These are phyloP conservation scores for Lophotriccus pileatus DNA, from an alignment of 2,797 vertebrate genomes.

Conservation along the genomic window DNA sequence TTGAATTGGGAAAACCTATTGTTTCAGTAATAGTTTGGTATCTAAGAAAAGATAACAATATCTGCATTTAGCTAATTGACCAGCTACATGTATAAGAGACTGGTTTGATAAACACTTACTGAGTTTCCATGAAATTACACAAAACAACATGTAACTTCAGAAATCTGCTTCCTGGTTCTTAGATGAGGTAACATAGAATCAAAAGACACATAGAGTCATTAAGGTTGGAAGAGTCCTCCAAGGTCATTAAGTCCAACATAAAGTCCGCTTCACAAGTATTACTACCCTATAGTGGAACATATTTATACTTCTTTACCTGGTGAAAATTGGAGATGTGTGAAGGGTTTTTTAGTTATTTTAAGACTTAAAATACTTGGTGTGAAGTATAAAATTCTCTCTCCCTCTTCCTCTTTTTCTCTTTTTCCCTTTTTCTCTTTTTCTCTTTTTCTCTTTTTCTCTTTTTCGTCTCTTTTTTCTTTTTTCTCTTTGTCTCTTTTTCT, in stretches of 20 bases:
- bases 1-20: not conserved
- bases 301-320: not conserved
- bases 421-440: not conserved
- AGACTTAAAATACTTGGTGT: not conserved
- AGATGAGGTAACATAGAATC: not conserved
- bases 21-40: not conserved
- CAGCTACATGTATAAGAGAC: not conserved
- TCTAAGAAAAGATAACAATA: not conserved
- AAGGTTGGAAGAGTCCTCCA: not conserved
- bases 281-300: not conserved
- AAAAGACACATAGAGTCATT: not conserved
- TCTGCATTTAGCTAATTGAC: not conserved
- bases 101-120: not conserved
- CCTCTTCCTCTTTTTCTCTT: no score
- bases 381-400: not conserved
- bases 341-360: fast-evolving
- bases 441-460: not conserved
- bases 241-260: not conserved
- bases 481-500: not conserved
- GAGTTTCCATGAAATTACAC: not conserved
- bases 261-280: not conserved
- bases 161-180: not conserved
- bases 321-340: not conserved
- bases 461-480: not conserved
- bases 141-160: not conserved